Evolutionary conservation across 2,888 invertebrate species (phyloP), one percentile per base, ranked within the genome.

Genomic region (Agriopis leucophaearia): DNA sequence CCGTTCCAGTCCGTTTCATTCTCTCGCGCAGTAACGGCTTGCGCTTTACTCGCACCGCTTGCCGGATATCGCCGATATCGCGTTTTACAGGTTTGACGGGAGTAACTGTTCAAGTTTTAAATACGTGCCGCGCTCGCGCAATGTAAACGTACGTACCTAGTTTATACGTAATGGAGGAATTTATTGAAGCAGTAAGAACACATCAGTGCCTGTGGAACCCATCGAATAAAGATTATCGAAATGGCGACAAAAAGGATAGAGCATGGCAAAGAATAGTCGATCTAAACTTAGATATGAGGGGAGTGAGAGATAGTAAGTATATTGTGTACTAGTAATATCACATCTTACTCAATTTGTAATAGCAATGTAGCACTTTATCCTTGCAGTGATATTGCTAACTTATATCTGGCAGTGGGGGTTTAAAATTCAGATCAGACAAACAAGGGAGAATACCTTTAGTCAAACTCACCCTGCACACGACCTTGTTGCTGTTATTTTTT

Each of bases 11-110:
- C 48, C 18, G 48, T 50, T 50, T 12, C 36, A 10, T 27, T 13
- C 38, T 6, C 52, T 52, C 10, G 38, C 52, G 36, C 12, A 52
- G 52, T 52, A 15, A n/a, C 38, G 5, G 52, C 18, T 38, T 38
- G 52, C 52, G 38, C 52, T 52, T 36, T 15, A 38, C 54, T 54
- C 40, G 40, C 54, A 40, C 54, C 54, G 54, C 40, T 54, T 54
- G 40, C 36, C 6, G n/a, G n/a, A n/a, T n/a, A n/a, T n/a, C n/a
- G 9, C 27, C 4, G 35, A 51, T 7, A 51, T 36, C 1, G 51
- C n/a, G n/a, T 51, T 51, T 35, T 45, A 45, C 15, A 45, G n/a
- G 1, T 45, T 7, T 2, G 8, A 8, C 8, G 1, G 35, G 7
- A 36, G n/a, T 45, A 36, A 52, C 27, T n/a, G 35, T 36, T 36